phyloP scores from a whole-genome alignment of 2,888 invertebrate species.

The Drosophila mettleri region DNA sequence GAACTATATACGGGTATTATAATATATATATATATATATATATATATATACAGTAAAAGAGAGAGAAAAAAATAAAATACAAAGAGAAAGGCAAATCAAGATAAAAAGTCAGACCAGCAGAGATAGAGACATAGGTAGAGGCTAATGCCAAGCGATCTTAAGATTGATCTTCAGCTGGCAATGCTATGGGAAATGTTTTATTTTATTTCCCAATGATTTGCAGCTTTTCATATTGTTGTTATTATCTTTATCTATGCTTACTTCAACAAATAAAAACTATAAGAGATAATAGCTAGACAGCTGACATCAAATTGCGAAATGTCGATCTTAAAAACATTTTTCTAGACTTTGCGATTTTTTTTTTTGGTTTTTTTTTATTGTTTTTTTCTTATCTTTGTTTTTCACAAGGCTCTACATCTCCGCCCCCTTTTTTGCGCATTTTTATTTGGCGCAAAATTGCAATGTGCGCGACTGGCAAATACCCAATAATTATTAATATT shows the following conservation, averaged over 20 bases:
- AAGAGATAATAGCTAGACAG: conserved; percentile 17
- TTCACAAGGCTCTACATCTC: neutral
- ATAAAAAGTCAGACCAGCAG: neutral
- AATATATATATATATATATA: neutral
- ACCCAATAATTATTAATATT: neutral
- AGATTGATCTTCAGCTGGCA: neutral
- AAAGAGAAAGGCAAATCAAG: neutral
- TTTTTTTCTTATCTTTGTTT: conserved; percentile 35
- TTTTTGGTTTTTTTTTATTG: conserved; percentile 2
- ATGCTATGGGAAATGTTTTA: conserved; percentile 1
- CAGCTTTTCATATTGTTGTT: conserved; percentile 4
- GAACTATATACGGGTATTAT: conserved; percentile 34
- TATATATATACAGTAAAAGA: neutral
- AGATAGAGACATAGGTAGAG: neutral
- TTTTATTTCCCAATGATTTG: neutral
- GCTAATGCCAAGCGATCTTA: neutral
- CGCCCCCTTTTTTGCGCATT: conserved; percentile 5
- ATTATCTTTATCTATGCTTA: too few relatives aligned
- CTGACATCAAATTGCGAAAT: neutral
- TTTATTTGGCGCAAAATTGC: conserved; percentile 45
- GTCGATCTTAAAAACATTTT: conserved; percentile 11
- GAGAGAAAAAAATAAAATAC: too few relatives aligned
- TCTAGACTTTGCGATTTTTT: conserved; percentile 17
- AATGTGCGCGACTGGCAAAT: neutral
- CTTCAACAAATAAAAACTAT: neutral